phyloP scores from a whole-genome alignment of 2,797 vertebrate genomes.

The Oryzias dopingdopingensis region DNA sequence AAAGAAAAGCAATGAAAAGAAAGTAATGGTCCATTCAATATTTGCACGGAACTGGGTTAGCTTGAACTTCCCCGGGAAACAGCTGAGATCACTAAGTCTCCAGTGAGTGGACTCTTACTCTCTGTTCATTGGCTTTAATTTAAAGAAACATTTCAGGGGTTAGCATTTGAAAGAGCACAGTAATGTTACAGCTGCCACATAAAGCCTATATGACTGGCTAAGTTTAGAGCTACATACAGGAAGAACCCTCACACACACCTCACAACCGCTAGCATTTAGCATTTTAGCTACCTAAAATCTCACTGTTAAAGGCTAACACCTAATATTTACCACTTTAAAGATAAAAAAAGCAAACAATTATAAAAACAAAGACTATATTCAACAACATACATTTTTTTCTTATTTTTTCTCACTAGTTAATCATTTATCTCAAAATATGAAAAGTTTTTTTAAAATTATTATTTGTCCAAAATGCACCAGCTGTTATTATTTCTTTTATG shows the following conservation, averaged over 20 bases:
- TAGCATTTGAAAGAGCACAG: conserved; percentile 99
- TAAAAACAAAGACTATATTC: conserved; percentile 90
- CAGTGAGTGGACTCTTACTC: conserved; percentile 78
- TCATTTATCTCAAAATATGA: conserved; percentile 91
- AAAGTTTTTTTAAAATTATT: conserved; percentile 85
- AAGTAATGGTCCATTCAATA: conserved; percentile 78
- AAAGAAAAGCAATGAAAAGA: conserved; percentile 82
- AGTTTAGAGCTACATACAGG: conserved; percentile 92
- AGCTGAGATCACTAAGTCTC: conserved; percentile 58
- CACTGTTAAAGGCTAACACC: conserved; percentile 65
- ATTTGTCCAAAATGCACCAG: conserved; percentile 92
- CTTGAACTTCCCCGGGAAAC: conserved; percentile 47
- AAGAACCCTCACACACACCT: conserved; percentile 94
- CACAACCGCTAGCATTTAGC: conserved; percentile 96
- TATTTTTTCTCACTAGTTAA: conserved; percentile 97
- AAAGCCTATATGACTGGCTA: conserved; percentile 80
- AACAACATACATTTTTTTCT: conserved; percentile 87
- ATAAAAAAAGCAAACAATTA: conserved; percentile 82
- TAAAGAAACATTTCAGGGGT: conserved; percentile 99
- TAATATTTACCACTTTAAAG: conserved; percentile 87
- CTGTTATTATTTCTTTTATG: conserved; percentile 88
- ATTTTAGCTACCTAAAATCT: conserved; percentile 90
- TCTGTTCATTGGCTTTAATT: conserved; percentile 86
- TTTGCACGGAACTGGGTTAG: conserved; percentile 59
- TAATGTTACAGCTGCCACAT: conserved; percentile 98